Conservation (phyloP, 2,888 invertebrate genomes). For the Erebia palarica region DNA sequence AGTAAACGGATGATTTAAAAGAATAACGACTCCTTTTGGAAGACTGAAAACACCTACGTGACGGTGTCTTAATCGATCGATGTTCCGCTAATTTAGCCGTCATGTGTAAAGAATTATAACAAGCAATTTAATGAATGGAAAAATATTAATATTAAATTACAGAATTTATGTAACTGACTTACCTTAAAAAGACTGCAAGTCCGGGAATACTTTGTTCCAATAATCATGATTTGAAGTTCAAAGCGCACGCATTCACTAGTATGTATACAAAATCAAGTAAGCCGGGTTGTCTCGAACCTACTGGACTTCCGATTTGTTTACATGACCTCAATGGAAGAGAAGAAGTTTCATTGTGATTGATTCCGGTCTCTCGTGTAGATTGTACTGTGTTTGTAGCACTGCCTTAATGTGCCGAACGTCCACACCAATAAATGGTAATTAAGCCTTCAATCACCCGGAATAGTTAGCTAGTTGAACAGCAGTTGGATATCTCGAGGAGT, state of each 20-base stretch:
- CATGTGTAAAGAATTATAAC: not conserved
- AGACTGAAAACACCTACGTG: not conserved
- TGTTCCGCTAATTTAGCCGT: not conserved
- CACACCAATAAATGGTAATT: conserved; percentile 58
- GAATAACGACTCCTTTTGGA: not conserved
- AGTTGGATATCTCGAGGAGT: not conserved
- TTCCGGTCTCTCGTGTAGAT: conserved; percentile 43
- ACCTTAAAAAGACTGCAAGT: conserved; percentile 38
- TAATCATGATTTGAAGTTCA: conserved; percentile 4
- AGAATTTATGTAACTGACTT: conserved; percentile 22
- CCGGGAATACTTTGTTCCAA: conserved; percentile 14
- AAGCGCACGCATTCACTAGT: not conserved
- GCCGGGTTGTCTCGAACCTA: conserved; percentile 16
- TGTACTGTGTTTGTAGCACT: conserved; percentile 52
- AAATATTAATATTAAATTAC: not conserved
- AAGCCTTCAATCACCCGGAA: conserved; percentile 43
- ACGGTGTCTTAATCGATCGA: not conserved
- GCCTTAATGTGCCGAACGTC: conserved; percentile 48
- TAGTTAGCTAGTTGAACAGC: conserved; percentile 5
- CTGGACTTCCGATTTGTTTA: conserved; percentile 42
- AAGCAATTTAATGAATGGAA: not conserved
- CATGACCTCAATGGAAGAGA: conserved; percentile 44
- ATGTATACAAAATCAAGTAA: conserved; percentile 8
- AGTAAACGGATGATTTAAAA: not conserved
- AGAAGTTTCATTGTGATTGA: conserved; percentile 47